These are phyloP conservation scores for Mormyrus hasselquistii DNA, from an alignment of 2,797 vertebrate genomes.

Conservation along the genomic window DNA sequence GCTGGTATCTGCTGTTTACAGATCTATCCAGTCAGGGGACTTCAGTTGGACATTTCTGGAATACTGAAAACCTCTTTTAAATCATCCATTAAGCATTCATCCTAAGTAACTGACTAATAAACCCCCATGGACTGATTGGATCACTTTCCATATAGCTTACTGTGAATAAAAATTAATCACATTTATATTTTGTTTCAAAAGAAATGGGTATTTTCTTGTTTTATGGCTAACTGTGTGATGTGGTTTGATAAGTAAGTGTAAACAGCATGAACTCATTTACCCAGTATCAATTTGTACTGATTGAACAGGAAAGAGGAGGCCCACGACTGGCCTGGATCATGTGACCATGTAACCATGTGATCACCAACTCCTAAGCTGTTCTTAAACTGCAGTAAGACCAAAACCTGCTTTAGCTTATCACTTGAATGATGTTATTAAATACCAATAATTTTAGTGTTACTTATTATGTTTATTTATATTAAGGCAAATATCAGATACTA, in stretches of 20 bases:
- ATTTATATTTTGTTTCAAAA: not conserved
- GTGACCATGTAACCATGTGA: not conserved
- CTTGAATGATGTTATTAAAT: not conserved
- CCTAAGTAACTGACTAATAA: not conserved
- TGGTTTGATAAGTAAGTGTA: not conserved
- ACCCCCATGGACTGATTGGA: not conserved
- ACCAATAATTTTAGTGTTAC: not conserved
- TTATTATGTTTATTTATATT: not conserved
- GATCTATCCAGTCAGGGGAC: not conserved
- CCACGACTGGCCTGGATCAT: not conserved
- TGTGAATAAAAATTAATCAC: not conserved
- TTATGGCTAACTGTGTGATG: not conserved
- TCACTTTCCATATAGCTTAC: slow-evolving; percentile 1
- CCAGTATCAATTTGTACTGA: not conserved
- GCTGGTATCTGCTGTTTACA: not conserved
- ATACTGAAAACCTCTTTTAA: not conserved
- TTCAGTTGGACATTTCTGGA: not conserved
- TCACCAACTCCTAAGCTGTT: not conserved
- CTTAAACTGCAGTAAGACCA: not conserved
- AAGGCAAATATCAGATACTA: not conserved
- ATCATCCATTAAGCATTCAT: not conserved
- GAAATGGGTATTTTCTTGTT: not conserved
- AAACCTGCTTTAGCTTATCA: not conserved
- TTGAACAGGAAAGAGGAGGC: not conserved
- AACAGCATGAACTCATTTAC: slow-evolving; percentile 3